Evolutionary conservation across 92 coral and sea anemone species (phyloP).

Genomic region (Epizoanthus illoricatus): DNA sequence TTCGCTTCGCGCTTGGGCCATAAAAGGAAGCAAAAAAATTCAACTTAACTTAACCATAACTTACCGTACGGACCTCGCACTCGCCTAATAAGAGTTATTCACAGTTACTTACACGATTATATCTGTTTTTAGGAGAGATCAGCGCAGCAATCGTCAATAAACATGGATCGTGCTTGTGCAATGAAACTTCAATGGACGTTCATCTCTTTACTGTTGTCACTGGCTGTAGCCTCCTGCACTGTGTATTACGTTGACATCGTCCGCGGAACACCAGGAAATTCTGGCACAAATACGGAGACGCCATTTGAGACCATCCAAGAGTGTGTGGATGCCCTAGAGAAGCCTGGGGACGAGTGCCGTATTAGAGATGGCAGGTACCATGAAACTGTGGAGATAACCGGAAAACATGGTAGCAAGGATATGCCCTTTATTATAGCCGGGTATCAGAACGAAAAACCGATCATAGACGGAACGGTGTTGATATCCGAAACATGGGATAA

Average conservation of each 20-base stretch:
- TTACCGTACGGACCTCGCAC: too few species aligned
- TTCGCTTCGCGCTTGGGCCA: too few species aligned
- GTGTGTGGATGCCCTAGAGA: constrained; percentile 24
- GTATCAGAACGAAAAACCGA: constrained; percentile 62
- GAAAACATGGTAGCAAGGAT: constrained; percentile 53
- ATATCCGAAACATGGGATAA: constrained; percentile 45
- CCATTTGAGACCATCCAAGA: constrained; percentile 34
- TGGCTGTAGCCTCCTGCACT: neutral
- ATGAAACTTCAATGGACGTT: neutral
- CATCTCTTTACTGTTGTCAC: neutral
- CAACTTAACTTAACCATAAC: too few species aligned
- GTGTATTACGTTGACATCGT: constrained; percentile 25
- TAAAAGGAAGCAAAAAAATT: too few species aligned
- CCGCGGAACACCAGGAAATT: neutral
- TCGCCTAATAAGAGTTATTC: too few species aligned
- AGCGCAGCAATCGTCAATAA: too few species aligned
- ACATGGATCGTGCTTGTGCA: too few species aligned
- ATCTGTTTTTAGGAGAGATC: too few species aligned
- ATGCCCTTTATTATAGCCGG: constrained; percentile 67
- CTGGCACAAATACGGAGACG: constrained; percentile 11
- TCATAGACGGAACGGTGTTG: constrained; percentile 72
- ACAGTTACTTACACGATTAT: too few species aligned
- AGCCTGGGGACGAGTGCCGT: constrained; percentile 38
- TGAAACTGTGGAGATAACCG: constrained; percentile 57
- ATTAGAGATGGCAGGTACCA: constrained; percentile 61